These are phyloP conservation scores for Brenthis ino DNA, from an alignment of 2,888 invertebrate genomes.

Conservation along the genomic window DNA sequence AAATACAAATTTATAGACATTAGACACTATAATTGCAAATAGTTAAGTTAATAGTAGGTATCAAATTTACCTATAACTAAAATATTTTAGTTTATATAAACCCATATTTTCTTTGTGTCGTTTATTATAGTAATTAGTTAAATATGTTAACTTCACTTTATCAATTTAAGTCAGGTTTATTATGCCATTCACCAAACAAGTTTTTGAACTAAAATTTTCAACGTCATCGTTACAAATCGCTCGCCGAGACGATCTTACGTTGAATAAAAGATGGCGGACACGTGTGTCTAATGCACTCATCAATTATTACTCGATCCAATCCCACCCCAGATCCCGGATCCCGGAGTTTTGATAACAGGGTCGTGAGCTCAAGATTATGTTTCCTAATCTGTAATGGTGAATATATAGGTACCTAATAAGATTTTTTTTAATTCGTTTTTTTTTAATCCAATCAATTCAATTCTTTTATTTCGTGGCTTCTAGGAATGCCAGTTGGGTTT, in stretches of 20 bases:
- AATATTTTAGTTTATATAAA: too few relatives aligned
- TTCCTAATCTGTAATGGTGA: constrained; percentile 7
- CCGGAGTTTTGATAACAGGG: constrained; percentile 47
- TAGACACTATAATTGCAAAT: too few relatives aligned
- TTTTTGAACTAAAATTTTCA: constrained; percentile 8
- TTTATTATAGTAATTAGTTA: too few relatives aligned
- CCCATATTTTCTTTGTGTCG: too few relatives aligned
- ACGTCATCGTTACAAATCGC: constrained; percentile 33
- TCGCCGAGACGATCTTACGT: constrained; percentile 41
- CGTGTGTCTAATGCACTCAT: constrained; percentile 80
- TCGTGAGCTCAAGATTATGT: constrained; percentile 34
- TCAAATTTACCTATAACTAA: too few relatives aligned
- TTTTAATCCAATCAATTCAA: background rate
- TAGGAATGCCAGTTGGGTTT: background rate
- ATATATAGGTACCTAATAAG: background rate
- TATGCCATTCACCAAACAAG: background rate
- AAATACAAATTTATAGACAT: too few relatives aligned
- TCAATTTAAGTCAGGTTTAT: too few relatives aligned
- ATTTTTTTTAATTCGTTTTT: background rate
- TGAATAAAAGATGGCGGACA: constrained; percentile 75
- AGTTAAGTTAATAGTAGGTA: too few relatives aligned
- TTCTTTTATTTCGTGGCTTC: too few relatives aligned
- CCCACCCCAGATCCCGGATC: constrained; percentile 29
- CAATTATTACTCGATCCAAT: constrained; percentile 64
- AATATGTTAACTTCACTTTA: too few relatives aligned